Conservation (phyloP, 2,113 vertebrate genomes). For the Tiliqua scincoides region DNA sequence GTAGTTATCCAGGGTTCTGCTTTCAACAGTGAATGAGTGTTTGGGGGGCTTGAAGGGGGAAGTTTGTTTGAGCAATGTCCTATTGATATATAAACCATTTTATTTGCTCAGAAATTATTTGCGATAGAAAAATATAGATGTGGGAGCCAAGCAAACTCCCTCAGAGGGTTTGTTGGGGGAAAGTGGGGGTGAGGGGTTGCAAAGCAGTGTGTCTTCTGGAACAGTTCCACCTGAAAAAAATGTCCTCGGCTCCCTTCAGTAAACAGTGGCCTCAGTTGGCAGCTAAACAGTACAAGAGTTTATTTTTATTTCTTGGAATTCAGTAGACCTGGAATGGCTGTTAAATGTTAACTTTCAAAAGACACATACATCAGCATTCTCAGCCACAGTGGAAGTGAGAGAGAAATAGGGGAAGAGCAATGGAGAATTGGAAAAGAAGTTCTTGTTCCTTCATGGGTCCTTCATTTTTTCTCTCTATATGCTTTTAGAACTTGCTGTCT, state of each 20-base stretch:
- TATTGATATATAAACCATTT: background rate
- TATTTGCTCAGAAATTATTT: background rate
- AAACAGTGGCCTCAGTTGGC: constrained; percentile 71
- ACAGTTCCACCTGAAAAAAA: constrained; percentile 12
- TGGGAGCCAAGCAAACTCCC: background rate
- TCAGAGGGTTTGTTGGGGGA: background rate
- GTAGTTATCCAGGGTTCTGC: rapidly evolving
- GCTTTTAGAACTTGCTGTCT: background rate
- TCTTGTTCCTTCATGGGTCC: too few relatives aligned
- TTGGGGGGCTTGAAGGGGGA: background rate
- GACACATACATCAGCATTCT: constrained; percentile 69
- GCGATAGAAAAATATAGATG: background rate
- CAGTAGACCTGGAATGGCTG: constrained; percentile 74
- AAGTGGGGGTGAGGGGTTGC: constrained; percentile 5
- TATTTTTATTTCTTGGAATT: constrained; percentile 78
- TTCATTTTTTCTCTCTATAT: background rate
- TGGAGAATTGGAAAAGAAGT: constrained; percentile 21
- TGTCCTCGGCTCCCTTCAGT: constrained; percentile 40
- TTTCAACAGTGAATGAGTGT: background rate
- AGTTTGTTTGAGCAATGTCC: background rate
- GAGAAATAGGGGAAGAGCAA: constrained; percentile 19
- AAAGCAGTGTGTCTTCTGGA: constrained; percentile 30
- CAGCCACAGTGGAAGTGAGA: constrained; percentile 22
- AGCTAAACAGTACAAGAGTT: constrained; percentile 66
- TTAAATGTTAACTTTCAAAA: constrained; percentile 78